A percentile compares a stretch with the other conserved stretches of the same genome.
phyloP scores from a whole-genome alignment of 1,140 invertebrate genomes.

The Lineus longissimus region DNA sequence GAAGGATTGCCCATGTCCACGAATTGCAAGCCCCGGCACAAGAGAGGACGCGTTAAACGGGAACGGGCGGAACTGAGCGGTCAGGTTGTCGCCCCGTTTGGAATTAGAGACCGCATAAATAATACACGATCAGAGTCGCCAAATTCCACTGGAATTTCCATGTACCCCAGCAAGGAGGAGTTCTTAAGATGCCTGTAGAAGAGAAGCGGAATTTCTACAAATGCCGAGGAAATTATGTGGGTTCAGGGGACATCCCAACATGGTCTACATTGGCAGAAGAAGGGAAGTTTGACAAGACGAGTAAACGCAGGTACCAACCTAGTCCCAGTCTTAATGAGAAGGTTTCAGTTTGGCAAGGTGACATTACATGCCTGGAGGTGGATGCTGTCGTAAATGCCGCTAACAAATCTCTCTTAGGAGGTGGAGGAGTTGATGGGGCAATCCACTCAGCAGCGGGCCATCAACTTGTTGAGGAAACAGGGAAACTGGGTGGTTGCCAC shows the following conservation, averaged over 20 bases:
- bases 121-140: no score
- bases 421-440: slow-evolving; percentile 63
- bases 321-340: slow-evolving; percentile 37
- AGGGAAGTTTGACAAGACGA: neutral
- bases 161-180: no score
- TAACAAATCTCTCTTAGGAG: slow-evolving; percentile 72
- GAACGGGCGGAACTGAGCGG: no score
- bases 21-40: no score
- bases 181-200: slow-evolving; percentile 18
- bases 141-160: no score
- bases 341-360: slow-evolving; percentile 59
- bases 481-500: no score
- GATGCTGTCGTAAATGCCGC: slow-evolving; percentile 92
- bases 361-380: slow-evolving; percentile 81
- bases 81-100: no score
- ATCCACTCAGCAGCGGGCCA: no score
- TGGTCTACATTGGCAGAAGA: slow-evolving; percentile 56
- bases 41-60: no score
- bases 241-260: slow-evolving; percentile 58
- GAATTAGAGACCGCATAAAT: no score
- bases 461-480: no score
- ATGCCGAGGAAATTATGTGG: slow-evolving; percentile 52
- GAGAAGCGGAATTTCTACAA: slow-evolving; percentile 61
- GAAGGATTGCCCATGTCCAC: no score
- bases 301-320: slow-evolving; percentile 6